phyloP scores from a whole-genome alignment of 2,888 invertebrate species.

The Sisyra nigra region DNA sequence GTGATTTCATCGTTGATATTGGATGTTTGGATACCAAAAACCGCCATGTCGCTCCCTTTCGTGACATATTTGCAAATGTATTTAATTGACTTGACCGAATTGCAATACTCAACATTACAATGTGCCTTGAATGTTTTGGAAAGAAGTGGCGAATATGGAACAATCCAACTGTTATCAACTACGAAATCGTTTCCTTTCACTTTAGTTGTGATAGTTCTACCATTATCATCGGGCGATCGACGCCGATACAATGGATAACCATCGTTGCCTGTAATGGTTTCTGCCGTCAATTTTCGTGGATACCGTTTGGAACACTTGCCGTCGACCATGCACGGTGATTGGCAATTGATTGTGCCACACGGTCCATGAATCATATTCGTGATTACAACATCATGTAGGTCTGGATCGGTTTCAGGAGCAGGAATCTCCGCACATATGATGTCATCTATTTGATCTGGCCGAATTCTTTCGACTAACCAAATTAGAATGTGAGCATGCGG shows the following conservation, averaged over 20 bases:
- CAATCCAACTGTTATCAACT: constrained; percentile 13
- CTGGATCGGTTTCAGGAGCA: constrained; percentile 9
- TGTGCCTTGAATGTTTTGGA: constrained; percentile 14
- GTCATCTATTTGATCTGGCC: constrained; percentile 8
- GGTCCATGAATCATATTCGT: constrained; percentile 21
- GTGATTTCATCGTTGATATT: constrained; percentile 13
- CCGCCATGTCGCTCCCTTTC: constrained; percentile 14
- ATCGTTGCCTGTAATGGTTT: constrained; percentile 18
- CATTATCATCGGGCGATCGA: constrained; percentile 15
- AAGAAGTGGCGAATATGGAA: constrained; percentile 16
- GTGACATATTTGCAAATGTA: constrained; percentile 21
- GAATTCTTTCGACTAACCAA: constrained; percentile 11
- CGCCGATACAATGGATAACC: constrained; percentile 18
- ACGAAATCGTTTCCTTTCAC: constrained; percentile 12
- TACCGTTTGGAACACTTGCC: constrained; percentile 18
- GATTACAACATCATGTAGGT: constrained; percentile 11
- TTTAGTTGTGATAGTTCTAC: constrained; percentile 14
- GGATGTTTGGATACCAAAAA: constrained; percentile 11
- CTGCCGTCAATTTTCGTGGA: constrained; percentile 13
- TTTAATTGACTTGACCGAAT: constrained; percentile 17
- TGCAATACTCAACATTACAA: constrained; percentile 18
- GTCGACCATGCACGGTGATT: constrained; percentile 23
- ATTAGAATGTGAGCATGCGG: constrained; percentile 14
- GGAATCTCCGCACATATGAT: constrained; percentile 12
- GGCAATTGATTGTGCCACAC: constrained; percentile 17